Evolutionary conservation across 2,888 invertebrate genomes (phyloP), one percentile per base, ranked within the genome.

Genomic region (Lochmaea crataegi): DNA sequence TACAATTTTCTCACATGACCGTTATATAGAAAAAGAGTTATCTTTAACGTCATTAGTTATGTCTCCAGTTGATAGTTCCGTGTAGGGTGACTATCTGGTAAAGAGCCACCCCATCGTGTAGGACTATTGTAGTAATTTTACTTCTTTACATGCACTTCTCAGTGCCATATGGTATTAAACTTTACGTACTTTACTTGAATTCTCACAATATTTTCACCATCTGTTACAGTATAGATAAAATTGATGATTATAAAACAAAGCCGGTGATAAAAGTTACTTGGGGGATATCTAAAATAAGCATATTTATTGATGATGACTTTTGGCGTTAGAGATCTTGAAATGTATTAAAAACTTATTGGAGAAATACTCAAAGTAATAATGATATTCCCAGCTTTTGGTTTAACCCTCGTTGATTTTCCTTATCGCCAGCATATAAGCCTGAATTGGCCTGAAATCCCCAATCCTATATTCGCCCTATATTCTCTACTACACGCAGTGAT

Each of bases 161-260:
- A 70, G 80, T 84, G 85, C 84, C 85, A 85, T 85, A 85, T 85
- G 85, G 85, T 83, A 69, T 75, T 75, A 77, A 78, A 82, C 81
- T 82, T 69, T 11, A 56, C 63, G 83, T 82, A 82, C 83, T 83
- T 83, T 83, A 81, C 82, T 79, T 80, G 80, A 83, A 83, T 86
- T 86, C 86, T 85, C 86, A 85, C 85, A 84, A 83, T 83, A 82
- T 84, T 84, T 80, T 71, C 41, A 83, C 85, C 86, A 86, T 86
- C 85, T 86, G 86, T 84, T 82, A 38, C 60, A 80, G 48, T 18
- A 51, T 68, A 61, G 68, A 68, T 61, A 60, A 60, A 60, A 42
- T 68, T 45, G 45, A 48, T 58, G 60, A 68, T 68, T 68, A 26
- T 45, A 60, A 60, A 67, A 58, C 51, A 53, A 53, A 64, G 45